A percentile compares a stretch with the other conserved stretches of the same genome.
Conservation (phyloP, 2,797 vertebrate genomes). For the Centropyge bicolor region DNA sequence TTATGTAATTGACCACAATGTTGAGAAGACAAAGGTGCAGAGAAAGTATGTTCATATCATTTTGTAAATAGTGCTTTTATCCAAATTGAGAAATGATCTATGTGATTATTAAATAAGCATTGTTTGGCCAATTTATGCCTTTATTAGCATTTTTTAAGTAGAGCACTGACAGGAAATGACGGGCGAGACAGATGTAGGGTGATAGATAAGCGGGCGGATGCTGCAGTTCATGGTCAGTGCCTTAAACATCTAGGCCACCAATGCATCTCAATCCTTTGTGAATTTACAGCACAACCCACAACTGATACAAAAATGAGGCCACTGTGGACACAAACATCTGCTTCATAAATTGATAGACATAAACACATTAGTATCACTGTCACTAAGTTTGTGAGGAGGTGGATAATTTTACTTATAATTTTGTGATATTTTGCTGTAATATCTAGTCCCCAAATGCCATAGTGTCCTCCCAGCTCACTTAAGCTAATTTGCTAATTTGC, state of each 20-base stretch:
- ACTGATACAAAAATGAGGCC: neutral
- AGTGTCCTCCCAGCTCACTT: conserved; percentile 1
- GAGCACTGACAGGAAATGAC: conserved; percentile 1
- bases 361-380: neutral
- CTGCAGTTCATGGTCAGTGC: conserved; percentile 10
- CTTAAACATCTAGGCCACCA: neutral
- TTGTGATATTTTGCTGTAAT: neutral
- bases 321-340: neutral
- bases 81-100: neutral
- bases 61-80: neutral
- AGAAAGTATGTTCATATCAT: neutral
- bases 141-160: neutral
- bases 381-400: neutral
- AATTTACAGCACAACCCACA: neutral
- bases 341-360: neutral
- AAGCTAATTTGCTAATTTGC: neutral
- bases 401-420: neutral
- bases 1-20: neutral
- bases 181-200: neutral
- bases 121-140: neutral
- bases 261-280: neutral
- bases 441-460: neutral
- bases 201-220: neutral
- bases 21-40: neutral
- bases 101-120: neutral